These are phyloP conservation scores for Diplodus sargus DNA, from an alignment of 2,797 vertebrate genomes.

Conservation along the genomic window DNA sequence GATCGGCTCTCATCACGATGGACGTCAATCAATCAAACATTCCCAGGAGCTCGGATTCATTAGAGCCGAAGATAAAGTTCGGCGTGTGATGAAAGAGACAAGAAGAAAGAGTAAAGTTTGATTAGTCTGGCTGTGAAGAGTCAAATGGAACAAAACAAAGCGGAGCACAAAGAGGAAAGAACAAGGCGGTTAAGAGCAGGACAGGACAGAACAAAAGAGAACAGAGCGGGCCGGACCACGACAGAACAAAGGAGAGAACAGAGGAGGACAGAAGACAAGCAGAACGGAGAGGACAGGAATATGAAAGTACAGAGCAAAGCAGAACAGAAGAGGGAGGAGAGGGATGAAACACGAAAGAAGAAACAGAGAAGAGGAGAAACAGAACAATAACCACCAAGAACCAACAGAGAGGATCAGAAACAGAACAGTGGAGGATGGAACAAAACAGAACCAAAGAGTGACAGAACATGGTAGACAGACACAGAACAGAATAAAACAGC, in stretches of 20 bases:
- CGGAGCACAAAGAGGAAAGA: background rate
- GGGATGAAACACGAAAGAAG: background rate
- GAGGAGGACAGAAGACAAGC: background rate
- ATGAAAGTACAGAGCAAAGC: background rate
- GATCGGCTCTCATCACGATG: background rate
- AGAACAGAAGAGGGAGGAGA: background rate
- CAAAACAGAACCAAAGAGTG: background rate
- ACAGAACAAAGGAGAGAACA: background rate
- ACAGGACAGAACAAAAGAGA: background rate
- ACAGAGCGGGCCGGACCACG: background rate
- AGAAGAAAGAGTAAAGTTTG: constrained; percentile 20
- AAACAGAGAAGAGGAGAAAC: background rate
- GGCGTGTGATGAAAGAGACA: constrained; percentile 6
- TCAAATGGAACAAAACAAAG: constrained; percentile 12
- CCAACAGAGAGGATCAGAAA: background rate
- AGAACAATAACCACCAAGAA: background rate
- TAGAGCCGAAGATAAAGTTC: background rate
- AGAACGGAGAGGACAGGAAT: background rate
- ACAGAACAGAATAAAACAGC: background rate
- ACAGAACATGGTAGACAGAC: background rate
- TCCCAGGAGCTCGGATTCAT: background rate
- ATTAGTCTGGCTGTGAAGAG: constrained; percentile 10
- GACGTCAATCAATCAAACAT: constrained; percentile 9
- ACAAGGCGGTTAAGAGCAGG: background rate
- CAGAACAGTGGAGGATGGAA: background rate